Evolutionary conservation across 2,797 vertebrate genomes (phyloP).

Genomic region (Lepilemur septentrionalis): DNA sequence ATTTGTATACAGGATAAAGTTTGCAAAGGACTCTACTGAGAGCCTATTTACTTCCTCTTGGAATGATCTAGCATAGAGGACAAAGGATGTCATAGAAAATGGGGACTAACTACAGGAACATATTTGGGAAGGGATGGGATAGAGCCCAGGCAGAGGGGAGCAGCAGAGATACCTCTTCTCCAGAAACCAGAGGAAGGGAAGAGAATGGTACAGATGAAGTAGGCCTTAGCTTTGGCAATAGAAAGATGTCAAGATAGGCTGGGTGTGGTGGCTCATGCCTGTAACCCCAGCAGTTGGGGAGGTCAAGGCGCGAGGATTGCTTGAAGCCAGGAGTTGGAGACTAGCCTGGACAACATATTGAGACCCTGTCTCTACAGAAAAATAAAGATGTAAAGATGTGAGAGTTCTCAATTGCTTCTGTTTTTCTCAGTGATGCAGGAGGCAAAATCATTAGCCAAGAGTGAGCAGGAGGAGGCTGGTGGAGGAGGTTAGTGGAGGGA

Average conservation of each 20-base stretch:
- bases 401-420: not conserved
- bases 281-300: not conserved
- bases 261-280: not conserved
- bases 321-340: not conserved
- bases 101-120: accelerated
- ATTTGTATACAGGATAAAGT: not conserved
- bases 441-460: not conserved
- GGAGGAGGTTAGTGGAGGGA: not conserved
- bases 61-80: not conserved
- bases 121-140: not conserved
- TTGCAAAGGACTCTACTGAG: not conserved
- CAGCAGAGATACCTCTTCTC: no score
- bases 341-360: not conserved
- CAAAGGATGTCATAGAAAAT: not conserved
- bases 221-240: not conserved
- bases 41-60: not conserved
- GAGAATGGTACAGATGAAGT: not conserved
- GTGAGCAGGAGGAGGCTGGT: not conserved
- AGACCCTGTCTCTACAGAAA: not conserved
- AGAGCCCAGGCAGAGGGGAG: not conserved
- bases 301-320: not conserved
- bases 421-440: not conserved
- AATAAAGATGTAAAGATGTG: not conserved
- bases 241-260: not conserved
- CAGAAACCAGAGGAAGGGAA: not conserved